A percentile compares a stretch with the other conserved stretches of the same genome.
These are phyloP conservation scores for Luperina testacea DNA, from an alignment of 2,888 invertebrate species.

Conservation along the genomic window DNA sequence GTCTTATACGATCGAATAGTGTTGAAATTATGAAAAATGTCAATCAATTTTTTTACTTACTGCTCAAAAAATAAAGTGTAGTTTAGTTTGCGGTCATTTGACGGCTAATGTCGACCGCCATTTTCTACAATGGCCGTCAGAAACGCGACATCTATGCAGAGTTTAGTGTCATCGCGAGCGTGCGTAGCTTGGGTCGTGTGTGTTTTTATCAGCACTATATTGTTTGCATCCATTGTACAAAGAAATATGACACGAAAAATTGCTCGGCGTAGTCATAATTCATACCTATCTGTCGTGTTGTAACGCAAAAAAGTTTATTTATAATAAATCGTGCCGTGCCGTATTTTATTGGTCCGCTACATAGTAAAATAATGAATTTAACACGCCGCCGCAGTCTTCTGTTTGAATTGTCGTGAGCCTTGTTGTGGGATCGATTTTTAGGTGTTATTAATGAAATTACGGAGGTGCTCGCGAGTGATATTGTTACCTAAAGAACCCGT, in stretches of 20 bases:
- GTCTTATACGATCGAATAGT: slow-evolving; percentile 83
- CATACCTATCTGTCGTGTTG: slow-evolving; percentile 63
- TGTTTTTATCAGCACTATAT: slow-evolving; percentile 67
- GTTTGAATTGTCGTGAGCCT: slow-evolving; percentile 87
- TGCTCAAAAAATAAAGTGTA: slow-evolving; percentile 16
- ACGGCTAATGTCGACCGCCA: slow-evolving; percentile 84
- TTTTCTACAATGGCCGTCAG: slow-evolving; percentile 86
- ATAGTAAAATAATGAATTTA: slow-evolving; percentile 87
- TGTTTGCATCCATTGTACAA: slow-evolving; percentile 87
- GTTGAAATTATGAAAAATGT: slow-evolving; percentile 61
- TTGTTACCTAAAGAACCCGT: slow-evolving; percentile 79
- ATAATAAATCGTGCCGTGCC: slow-evolving; percentile 61
- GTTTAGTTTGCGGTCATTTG: slow-evolving; percentile 73
- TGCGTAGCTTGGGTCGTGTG: slow-evolving; percentile 77
- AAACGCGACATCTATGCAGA: slow-evolving; percentile 86
- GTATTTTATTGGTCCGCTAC: slow-evolving; percentile 72
- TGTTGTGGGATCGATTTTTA: slow-evolving; percentile 89
- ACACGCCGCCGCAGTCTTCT: slow-evolving; percentile 85
- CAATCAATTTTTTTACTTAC: slow-evolving; percentile 64
- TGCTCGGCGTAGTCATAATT: slow-evolving; percentile 70
- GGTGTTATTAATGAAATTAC: slow-evolving; percentile 90
- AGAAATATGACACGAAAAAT: slow-evolving; percentile 83
- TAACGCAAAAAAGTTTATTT: slow-evolving; percentile 67
- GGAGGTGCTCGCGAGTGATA: slow-evolving; percentile 86
- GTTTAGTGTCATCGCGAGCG: slow-evolving; percentile 88